Conservation (phyloP, 2,888 invertebrate species). For the Cantharis lateralis region DNA sequence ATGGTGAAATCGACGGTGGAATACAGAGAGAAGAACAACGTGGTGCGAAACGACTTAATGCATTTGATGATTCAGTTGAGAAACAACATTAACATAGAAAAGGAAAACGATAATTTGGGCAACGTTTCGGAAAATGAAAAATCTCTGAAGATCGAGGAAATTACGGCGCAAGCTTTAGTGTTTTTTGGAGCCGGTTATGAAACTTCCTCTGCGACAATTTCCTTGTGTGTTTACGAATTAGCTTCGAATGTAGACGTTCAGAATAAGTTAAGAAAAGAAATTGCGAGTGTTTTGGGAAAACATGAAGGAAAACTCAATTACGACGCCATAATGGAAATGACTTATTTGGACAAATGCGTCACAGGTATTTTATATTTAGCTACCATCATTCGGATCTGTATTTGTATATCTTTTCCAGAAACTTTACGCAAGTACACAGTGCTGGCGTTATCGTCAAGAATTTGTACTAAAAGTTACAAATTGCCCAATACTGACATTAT, state of each 20-base stretch:
- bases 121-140: neutral
- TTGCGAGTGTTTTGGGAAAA: constrained; percentile 47
- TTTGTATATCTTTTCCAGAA: constrained; percentile 34
- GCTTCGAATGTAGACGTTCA: constrained; percentile 56
- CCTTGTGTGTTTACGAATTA: constrained; percentile 58
- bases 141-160: constrained; percentile 19
- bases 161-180: constrained; percentile 40
- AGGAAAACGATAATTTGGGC: neutral
- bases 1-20: neutral
- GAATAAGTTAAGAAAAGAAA: constrained; percentile 53
- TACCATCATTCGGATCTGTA: too few species aligned
- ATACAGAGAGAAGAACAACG: constrained; percentile 2
- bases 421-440: constrained; percentile 44
- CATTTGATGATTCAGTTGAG: constrained; percentile 3
- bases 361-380: constrained; percentile 20
- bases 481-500: constrained; percentile 39
- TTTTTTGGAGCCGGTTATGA: constrained; percentile 50
- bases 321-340: constrained; percentile 57
- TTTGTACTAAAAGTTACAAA: constrained; percentile 38
- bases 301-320: constrained; percentile 54
- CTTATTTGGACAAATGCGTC: constrained; percentile 57
- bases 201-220: constrained; percentile 52
- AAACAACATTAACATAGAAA: neutral
- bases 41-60: neutral
- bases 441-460: constrained; percentile 38